Evolutionary conservation across 2,888 invertebrate species (phyloP), one percentile per base, ranked within the genome.

Genomic region (Eupeodes latifasciatus): DNA sequence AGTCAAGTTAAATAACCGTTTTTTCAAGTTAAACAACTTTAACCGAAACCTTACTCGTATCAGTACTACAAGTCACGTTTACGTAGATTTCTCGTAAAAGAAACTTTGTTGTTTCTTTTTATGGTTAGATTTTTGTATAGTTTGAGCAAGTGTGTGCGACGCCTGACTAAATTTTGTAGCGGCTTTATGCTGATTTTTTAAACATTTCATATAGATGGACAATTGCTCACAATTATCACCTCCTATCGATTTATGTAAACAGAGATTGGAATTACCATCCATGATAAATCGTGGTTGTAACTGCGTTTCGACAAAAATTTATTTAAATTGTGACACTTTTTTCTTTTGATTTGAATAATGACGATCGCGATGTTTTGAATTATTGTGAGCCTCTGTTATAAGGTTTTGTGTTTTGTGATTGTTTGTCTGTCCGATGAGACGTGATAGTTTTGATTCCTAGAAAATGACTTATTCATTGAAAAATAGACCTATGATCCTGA

Each of bases 391-490:
- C 51, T 27, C 4, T 47, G 1, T 55, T 16, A 59, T 66, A 47
- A 36, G 71, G 62, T n/a, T 69, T 72, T 64, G 36, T n/a, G 34
- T 59, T 9, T 59, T 59, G 14, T 34, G 7, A 11, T 16, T 5
- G 16, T 27, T 27, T 16, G 10, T 53, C 9, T 40, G 40, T 40
- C 40, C 40, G 40, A 40, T 40, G 40, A 40, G 19, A 81, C 62
- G 57, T 40, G 76, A 74, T 59, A 72, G 19, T 72, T 49, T 79
- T 3, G 49, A 64, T 82, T 82, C 79, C 78, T 51, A 75, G 79
- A 80, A 86, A 71, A 83, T 87, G 55, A 87, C 83, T 83, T 87
- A 87, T 87, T 83, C 87, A 87, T 80, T 61, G n/a, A 72, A 69
- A 51, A 62, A 44, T 44, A 64, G 80, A 81, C 80, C 87, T 77